Evolutionary conservation across 2,888 invertebrate genomes (phyloP), one percentile per base, ranked within the genome.

Genomic region (Phaedon cochleariae): DNA sequence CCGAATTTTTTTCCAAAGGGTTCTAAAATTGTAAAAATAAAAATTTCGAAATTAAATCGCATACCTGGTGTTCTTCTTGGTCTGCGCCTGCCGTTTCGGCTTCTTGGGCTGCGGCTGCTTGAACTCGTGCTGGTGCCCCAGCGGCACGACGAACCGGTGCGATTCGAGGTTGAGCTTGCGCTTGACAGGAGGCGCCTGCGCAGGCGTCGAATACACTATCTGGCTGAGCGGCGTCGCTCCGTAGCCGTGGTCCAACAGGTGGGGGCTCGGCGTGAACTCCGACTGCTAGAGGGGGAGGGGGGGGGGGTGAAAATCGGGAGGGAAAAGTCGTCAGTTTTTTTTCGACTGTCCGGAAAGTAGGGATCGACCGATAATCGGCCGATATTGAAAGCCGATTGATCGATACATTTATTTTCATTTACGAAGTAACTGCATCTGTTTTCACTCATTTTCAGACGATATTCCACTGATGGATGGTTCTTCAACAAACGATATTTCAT

Each of bases 191-290:
- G 64, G 64, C 34, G 63, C 63, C 54, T 59, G 62, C 45, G 55
- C 12, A 46, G 71, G 73, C 54, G 76, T 75, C 20, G 79, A 73
- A 12, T 69, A 67, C 62, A 70, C 68, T 20, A 89, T 87, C 82
- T 89, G 90, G 77, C 88, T 88, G 80, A 90, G 89, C 68, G 93
- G 92, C 72, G 93, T 92, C 77, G 92, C 92, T 73, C 94, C 94
- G 85, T 95, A 95, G 75, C 93, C 94, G 81, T 95, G 94, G 84
- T 95, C 94, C 76, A 93, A 87, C 77, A 94, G 87, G 84, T 94
- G 94, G 73, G 91, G 91, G 84, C 90, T 91, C 20, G 87, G 86
- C 17, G 87, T 86, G 77, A 87, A 85, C 67, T 82, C 80, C 75
- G 86, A 84, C 80, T 86, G n/a, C n/a, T n/a, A n/a, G 21, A 1